Conservation (phyloP, 2,113 vertebrate species). For the Trachemys scripta region DNA sequence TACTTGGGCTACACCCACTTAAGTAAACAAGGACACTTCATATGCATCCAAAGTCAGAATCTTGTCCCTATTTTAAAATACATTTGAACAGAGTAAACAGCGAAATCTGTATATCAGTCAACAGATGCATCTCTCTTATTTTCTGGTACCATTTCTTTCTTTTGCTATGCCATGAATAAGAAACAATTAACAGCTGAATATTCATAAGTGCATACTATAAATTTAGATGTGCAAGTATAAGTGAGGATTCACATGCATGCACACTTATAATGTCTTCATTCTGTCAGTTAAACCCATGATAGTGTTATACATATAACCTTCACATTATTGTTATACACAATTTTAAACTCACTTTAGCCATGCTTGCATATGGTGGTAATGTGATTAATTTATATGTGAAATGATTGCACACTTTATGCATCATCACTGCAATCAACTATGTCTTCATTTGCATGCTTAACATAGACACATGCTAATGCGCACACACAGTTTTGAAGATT, state of each 20-base stretch:
- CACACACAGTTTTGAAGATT: fast-evolving
- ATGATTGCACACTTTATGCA: constrained; percentile 75
- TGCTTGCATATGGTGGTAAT: constrained; percentile 38
- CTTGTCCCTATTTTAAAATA: background rate
- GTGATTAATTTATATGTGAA: constrained; percentile 38
- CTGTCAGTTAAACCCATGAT: constrained; percentile 71
- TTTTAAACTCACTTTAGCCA: constrained; percentile 65
- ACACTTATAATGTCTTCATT: background rate
- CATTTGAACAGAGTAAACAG: background rate
- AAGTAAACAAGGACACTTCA: constrained; percentile 18
- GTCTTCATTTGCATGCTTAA: background rate
- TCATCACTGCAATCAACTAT: constrained; percentile 77
- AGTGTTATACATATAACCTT: constrained; percentile 74
- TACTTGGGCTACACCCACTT: background rate
- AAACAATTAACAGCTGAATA: background rate
- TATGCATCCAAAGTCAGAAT: background rate
- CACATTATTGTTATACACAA: constrained; percentile 53
- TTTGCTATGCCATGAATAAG: background rate
- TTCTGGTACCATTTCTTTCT: background rate
- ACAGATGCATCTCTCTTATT: background rate
- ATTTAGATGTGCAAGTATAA: background rate
- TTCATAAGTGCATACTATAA: background rate
- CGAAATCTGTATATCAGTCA: background rate
- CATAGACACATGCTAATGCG: background rate
- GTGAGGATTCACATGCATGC: background rate